Percentiles rank a stretch among this genome's conserved stretches.
These are phyloP conservation scores for Fragum sueziense DNA, from an alignment of 2,888 invertebrate species.

Conservation along the genomic window DNA sequence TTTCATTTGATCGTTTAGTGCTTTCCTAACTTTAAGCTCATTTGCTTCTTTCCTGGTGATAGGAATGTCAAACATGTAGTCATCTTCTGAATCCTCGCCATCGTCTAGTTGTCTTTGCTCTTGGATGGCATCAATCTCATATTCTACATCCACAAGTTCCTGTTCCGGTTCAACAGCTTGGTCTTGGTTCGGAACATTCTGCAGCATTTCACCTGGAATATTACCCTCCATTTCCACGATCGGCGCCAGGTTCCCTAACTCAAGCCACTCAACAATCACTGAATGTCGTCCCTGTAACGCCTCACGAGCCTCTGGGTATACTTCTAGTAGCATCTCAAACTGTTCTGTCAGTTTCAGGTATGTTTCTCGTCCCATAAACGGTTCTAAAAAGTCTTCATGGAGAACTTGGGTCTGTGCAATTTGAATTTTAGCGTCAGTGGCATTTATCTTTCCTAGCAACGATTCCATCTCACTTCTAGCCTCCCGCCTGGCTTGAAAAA, in stretches of 20 bases:
- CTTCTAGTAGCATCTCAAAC: conserved; percentile 38
- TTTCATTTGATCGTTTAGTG: conserved; percentile 33
- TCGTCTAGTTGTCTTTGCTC: conserved; percentile 56
- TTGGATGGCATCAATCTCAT: conserved; percentile 60
- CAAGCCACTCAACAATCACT: conserved; percentile 67
- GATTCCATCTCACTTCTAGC: conserved; percentile 60
- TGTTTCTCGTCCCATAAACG: conserved; percentile 44
- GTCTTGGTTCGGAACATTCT: conserved; percentile 28
- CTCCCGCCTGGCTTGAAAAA: conserved; percentile 48
- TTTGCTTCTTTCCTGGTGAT: conserved; percentile 9
- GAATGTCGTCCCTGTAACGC: conserved; percentile 28
- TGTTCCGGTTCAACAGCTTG: conserved; percentile 48
- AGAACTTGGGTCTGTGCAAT: conserved; percentile 68
- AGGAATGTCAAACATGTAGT: not conserved
- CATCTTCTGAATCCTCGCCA: conserved; percentile 51
- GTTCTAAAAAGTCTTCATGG: conserved; percentile 66
- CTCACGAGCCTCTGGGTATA: conserved; percentile 35
- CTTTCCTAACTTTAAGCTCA: conserved; percentile 9
- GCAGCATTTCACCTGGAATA: conserved; percentile 40
- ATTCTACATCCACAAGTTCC: conserved; percentile 60
- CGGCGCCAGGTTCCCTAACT: conserved; percentile 55
- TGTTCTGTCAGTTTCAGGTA: conserved; percentile 32
- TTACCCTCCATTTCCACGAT: conserved; percentile 55
- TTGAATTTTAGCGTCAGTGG: conserved; percentile 60
- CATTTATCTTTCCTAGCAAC: conserved; percentile 60